A percentile compares a stretch with the other conserved stretches of the same genome.
Evolutionary conservation across 2,113 vertebrate genomes (phyloP).

Genomic region (Rhadina sibilatrix): DNA sequence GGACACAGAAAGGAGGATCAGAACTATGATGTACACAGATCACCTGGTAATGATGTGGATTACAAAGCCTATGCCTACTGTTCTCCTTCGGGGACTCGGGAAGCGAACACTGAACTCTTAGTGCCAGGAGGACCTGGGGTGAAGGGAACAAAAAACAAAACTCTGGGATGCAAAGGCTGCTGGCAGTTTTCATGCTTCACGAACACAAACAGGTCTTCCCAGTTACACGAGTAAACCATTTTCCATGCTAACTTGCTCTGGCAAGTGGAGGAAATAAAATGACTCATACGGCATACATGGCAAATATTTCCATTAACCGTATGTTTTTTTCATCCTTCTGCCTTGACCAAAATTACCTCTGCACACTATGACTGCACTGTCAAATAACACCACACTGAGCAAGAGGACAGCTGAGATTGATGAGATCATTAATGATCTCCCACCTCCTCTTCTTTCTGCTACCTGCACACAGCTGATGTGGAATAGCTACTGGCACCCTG

Average conservation of each 20-base stretch:
- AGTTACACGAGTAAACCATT: neutral
- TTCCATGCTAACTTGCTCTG: constrained; percentile 8
- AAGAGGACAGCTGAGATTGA: neutral
- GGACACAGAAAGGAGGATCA: neutral
- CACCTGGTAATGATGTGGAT: too few species aligned
- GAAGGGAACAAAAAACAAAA: neutral
- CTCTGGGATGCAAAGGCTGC: neutral
- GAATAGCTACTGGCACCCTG: neutral
- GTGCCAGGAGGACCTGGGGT: fast-evolving
- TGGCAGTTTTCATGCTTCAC: neutral
- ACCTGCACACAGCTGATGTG: neutral
- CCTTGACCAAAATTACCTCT: neutral
- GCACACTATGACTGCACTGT: fast-evolving
- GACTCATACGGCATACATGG: neutral
- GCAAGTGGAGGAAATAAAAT: neutral
- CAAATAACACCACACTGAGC: neutral
- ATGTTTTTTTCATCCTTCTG: neutral
- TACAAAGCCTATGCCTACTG: neutral
- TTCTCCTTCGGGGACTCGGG: neutral
- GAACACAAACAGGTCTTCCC: neutral
- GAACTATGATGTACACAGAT: fast-evolving
- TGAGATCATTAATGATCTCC: neutral
- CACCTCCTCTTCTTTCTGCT: neutral
- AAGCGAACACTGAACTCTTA: neutral
- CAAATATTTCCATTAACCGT: neutral